phyloP scores from a whole-genome alignment of 1,140 invertebrate genomes.

The Brachionus manjavacas region DNA sequence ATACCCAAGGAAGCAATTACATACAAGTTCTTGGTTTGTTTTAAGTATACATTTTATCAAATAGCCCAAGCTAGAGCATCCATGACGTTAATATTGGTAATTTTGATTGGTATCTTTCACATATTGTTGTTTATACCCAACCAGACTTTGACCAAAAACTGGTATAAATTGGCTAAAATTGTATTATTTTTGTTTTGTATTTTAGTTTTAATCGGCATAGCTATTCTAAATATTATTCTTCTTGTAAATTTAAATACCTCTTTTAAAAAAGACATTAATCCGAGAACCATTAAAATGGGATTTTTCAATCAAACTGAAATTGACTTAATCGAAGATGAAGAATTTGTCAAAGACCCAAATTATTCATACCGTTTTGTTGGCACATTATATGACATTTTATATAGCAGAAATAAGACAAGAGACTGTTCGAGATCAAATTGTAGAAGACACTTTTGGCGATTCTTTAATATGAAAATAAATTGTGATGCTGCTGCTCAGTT shows the following conservation, averaged over 20 bases:
- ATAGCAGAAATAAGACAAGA: neutral
- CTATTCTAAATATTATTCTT: neutral
- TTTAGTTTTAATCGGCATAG: neutral
- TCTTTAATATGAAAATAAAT: neutral
- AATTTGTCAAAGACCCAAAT: neutral
- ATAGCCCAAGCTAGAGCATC: neutral
- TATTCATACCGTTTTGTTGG: neutral
- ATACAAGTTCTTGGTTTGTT: neutral
- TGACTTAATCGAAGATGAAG: neutral
- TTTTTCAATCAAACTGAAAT: constrained; percentile 1
- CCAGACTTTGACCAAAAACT: neutral
- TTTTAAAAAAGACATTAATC: neutral
- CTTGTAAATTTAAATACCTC: neutral
- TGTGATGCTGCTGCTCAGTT: neutral
- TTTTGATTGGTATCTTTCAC: neutral
- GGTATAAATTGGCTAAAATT: neutral
- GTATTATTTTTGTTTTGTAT: neutral
- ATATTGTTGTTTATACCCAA: neutral
- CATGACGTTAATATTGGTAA: neutral
- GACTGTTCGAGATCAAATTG: neutral
- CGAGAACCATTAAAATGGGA: neutral
- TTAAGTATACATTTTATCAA: neutral
- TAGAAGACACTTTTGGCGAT: neutral
- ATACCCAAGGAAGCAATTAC: neutral
- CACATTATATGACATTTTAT: neutral